Percentiles rank a stretch among this genome's conserved stretches.
Evolutionary conservation across 2,113 vertebrate species (phyloP).

Genomic region (Girardinichthys multiradiatus): DNA sequence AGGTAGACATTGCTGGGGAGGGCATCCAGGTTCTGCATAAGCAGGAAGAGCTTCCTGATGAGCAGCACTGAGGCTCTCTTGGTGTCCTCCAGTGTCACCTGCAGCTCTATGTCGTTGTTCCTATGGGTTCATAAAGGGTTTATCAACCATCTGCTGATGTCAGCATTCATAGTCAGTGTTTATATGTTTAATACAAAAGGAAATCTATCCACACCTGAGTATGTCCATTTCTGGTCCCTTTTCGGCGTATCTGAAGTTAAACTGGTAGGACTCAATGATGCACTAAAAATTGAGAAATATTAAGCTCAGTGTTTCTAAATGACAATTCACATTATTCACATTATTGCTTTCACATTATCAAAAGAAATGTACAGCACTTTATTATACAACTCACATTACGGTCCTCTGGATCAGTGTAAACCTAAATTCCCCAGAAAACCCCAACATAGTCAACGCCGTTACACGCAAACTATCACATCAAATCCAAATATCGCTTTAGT

Average conservation of each 20-base stretch:
- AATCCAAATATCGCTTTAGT: neutral
- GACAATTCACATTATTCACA: neutral
- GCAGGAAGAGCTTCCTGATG: constrained; percentile 91
- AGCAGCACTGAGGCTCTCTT: constrained; percentile 92
- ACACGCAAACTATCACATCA: neutral
- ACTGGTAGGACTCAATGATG: constrained; percentile 94
- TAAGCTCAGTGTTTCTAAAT: neutral
- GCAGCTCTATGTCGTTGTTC: constrained; percentile 61
- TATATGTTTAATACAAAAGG: neutral
- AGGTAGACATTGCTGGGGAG: constrained; percentile 87
- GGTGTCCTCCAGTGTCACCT: constrained; percentile 80
- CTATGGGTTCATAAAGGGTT: constrained; percentile 47
- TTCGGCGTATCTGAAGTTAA: constrained; percentile 92
- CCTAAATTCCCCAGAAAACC: constrained; percentile 66
- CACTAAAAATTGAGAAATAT: constrained; percentile 79
- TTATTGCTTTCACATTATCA: neutral
- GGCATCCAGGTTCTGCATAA: constrained; percentile 90
- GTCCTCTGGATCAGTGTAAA: constrained; percentile 77
- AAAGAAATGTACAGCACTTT: neutral
- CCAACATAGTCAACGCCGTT: too few relatives aligned
- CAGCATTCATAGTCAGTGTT: neutral
- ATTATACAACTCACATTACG: constrained; percentile 75
- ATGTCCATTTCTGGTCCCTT: constrained; percentile 84
- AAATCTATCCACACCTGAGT: constrained; percentile 68
- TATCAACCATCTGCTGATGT: neutral